Percentiles rank a stretch among this genome's conserved stretches.
These are phyloP conservation scores for Pheucticus melanocephalus DNA, from an alignment of 2,113 vertebrate genomes.

Conservation along the genomic window DNA sequence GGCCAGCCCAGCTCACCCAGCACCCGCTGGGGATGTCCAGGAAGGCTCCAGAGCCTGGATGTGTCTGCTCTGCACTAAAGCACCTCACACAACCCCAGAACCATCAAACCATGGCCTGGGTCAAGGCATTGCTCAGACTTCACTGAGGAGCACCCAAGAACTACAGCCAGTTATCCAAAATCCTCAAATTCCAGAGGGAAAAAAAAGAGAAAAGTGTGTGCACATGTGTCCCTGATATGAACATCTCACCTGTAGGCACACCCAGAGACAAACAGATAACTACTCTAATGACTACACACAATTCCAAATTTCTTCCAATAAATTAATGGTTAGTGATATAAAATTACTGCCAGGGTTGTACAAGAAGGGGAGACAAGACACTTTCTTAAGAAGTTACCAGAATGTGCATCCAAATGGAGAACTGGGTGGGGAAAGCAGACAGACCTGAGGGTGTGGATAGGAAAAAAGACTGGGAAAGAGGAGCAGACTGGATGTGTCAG, in stretches of 20 bases:
- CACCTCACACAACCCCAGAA: neutral
- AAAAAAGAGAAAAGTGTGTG: neutral
- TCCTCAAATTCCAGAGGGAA: neutral
- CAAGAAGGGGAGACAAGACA: neutral
- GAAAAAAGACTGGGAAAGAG: neutral
- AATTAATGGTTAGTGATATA: neutral
- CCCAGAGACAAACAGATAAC: neutral
- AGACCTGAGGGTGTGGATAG: neutral
- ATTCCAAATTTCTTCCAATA: neutral
- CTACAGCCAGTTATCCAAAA: neutral
- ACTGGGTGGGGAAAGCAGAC: neutral
- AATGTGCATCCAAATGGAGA: neutral
- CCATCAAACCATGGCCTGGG: neutral
- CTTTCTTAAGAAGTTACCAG: neutral
- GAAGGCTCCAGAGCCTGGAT: neutral
- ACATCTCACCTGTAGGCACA: neutral
- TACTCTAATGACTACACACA: neutral
- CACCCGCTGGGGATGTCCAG: neutral
- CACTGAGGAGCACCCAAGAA: neutral
- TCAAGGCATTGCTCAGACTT: neutral
- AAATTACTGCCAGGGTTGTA: neutral
- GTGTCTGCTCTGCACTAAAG: neutral
- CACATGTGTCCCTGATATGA: neutral
- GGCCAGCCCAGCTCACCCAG: neutral
- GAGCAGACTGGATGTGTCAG: neutral